Evolutionary conservation across 2,888 invertebrate species (phyloP), one percentile per base, ranked within the genome.

Genomic region (Phortica okadai): DNA sequence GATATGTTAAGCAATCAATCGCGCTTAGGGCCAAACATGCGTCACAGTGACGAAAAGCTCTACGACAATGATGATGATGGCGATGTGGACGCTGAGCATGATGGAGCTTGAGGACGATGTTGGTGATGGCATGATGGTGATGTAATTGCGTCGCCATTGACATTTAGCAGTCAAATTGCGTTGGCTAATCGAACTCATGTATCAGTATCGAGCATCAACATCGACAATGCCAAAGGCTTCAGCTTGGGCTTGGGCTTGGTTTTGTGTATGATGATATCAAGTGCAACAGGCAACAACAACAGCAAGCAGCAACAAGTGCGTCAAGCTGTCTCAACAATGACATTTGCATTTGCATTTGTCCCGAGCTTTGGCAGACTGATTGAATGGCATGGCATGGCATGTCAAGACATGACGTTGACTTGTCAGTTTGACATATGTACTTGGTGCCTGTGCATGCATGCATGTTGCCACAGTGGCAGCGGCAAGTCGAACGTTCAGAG

Each of bases 1-100:
- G 82, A 85, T 83, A 87, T 88, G 88, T 88, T 88, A 72, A 72
- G 88, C 89, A 90, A 91, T 90, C 91, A 90, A 90, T 90, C 87
- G 90, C 86, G 83, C 86, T 16, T 62, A 62, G 8, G 8, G 50
- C 72, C 67, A 5, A 33, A 50, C 75, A 64, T 67, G 45, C 62
- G 64, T 76, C 73, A 74, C 50, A 21, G 41, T 58, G 16, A 66
- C 64, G 73, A 50, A 50, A 50, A 6, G 10, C 3, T 5, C 8
- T 50, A 2, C 10, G 50, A 14, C 50, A 14, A 50, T 8, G 50
- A 50, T 50, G 14, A 50, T 6, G 45, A 45, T 45, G 45, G 6
- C 7, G 45, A 45, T 45, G 45, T 45, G 45, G 45, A 45, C 10
- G 45, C 0, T 45, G 45, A 10, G 45, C 10, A 21, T 21, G 21